Percentiles rank a stretch among this genome's conserved stretches.
phyloP scores from a whole-genome alignment of 2,888 invertebrate genomes.

The Balanococcus diminutus region DNA sequence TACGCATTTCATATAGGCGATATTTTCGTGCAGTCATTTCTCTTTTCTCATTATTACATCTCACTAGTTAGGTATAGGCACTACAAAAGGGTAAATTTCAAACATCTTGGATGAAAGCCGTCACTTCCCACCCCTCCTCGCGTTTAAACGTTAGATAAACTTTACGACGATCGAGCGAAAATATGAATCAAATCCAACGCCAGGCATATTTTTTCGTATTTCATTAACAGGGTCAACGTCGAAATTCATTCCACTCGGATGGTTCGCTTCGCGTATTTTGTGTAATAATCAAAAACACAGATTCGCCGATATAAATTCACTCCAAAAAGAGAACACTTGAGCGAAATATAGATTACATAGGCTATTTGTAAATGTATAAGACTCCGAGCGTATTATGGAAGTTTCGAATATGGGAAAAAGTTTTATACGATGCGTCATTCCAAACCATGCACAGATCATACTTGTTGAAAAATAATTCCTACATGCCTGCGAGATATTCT shows the following conservation, averaged over 20 bases:
- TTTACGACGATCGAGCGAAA: neutral
- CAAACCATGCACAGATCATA: neutral
- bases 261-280: neutral
- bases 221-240: conserved; percentile 14
- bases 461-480: conserved; percentile 33
- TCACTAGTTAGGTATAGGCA: neutral
- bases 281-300: neutral
- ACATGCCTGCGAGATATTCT: conserved; percentile 26
- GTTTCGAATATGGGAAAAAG: neutral
- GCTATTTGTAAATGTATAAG: conserved; percentile 33
- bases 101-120: neutral
- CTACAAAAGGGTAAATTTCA: neutral
- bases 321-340: conserved; percentile 11
- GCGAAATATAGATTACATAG: conserved; percentile 25
- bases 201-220: neutral
- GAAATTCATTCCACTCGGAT: neutral
- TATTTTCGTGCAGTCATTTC: neutral
- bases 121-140: no score
- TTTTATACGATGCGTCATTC: conserved; percentile 8
- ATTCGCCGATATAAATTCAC: neutral
- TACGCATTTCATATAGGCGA: neutral
- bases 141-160: neutral
- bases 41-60: neutral
- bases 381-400: conserved; percentile 27
- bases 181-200: neutral